These are phyloP conservation scores for Ginglymostoma cirratum DNA, from an alignment of 2,113 vertebrate genomes.

Conservation along the genomic window DNA sequence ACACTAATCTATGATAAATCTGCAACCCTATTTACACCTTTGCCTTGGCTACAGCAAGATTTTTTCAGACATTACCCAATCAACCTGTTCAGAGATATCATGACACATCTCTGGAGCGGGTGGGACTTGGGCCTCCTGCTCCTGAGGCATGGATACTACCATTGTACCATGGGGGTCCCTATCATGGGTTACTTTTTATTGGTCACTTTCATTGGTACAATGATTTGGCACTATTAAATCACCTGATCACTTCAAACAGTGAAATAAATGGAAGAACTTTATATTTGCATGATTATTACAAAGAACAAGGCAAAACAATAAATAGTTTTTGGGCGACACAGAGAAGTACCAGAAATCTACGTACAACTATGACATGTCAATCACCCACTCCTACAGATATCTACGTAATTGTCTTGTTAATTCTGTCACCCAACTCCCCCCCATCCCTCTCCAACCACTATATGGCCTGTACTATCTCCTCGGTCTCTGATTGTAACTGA, in stretches of 20 bases:
- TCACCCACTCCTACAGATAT: not conserved
- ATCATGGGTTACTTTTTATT: not conserved
- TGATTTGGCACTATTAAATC: not conserved
- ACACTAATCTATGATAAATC: slow-evolving; percentile 15
- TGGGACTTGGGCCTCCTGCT: no score
- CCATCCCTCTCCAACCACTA: not conserved
- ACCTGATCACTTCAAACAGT: not conserved
- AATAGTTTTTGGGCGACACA: not conserved
- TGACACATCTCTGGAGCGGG: no score
- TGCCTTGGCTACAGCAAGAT: not conserved
- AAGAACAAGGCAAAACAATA: no score
- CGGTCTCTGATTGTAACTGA: not conserved
- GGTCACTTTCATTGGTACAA: not conserved
- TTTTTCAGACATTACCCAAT: no score
- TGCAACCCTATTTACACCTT: not conserved
- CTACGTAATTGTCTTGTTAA: not conserved
- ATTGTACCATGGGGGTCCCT: no score
- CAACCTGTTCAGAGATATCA: no score
- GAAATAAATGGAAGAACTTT: not conserved
- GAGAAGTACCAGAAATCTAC: not conserved
- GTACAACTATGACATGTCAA: not conserved
- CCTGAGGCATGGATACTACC: no score
- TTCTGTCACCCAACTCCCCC: not conserved
- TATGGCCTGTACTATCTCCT: not conserved
- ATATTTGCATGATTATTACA: not conserved